These are phyloP conservation scores for Rhabdornis inornatus DNA, from an alignment of 2,113 vertebrate species.

Conservation along the genomic window DNA sequence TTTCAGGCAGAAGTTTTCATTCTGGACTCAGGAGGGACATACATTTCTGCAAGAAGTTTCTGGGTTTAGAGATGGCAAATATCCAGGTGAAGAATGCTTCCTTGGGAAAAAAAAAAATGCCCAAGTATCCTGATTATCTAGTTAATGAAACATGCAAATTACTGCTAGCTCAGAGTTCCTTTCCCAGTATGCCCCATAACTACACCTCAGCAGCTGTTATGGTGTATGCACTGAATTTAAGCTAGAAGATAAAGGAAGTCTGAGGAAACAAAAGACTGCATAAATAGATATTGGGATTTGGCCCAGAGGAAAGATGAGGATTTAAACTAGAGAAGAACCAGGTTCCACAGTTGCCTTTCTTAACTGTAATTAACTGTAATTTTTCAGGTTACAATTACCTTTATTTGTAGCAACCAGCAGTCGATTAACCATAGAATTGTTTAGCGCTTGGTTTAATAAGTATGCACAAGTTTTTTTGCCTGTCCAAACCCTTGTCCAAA, in stretches of 20 bases:
- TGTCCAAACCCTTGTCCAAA: background rate
- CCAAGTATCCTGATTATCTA: slow-evolving; percentile 37
- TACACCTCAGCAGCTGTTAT: slow-evolving; percentile 8
- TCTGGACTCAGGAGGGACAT: background rate
- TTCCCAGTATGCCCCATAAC: background rate
- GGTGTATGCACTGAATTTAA: background rate
- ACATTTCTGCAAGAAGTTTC: background rate
- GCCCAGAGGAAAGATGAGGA: background rate
- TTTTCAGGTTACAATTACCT: background rate
- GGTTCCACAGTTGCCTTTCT: background rate
- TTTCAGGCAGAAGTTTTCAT: background rate
- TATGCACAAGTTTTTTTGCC: background rate
- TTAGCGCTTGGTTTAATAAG: background rate
- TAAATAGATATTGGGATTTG: background rate
- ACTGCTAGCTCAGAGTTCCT: slow-evolving; percentile 30
- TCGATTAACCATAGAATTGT: background rate
- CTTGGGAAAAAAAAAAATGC: background rate
- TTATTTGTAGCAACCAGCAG: background rate
- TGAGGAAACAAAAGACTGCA: background rate
- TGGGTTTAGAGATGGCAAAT: background rate
- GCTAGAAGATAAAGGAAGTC: slow-evolving; percentile 2
- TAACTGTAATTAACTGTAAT: background rate
- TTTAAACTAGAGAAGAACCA: background rate
- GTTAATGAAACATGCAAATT: slow-evolving; percentile 55
- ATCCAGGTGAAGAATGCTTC: slow-evolving; percentile 15